Percentiles rank a stretch among this genome's conserved stretches.
phyloP scores from a whole-genome alignment of 2,113 vertebrate species.

The Scatophagus argus region DNA sequence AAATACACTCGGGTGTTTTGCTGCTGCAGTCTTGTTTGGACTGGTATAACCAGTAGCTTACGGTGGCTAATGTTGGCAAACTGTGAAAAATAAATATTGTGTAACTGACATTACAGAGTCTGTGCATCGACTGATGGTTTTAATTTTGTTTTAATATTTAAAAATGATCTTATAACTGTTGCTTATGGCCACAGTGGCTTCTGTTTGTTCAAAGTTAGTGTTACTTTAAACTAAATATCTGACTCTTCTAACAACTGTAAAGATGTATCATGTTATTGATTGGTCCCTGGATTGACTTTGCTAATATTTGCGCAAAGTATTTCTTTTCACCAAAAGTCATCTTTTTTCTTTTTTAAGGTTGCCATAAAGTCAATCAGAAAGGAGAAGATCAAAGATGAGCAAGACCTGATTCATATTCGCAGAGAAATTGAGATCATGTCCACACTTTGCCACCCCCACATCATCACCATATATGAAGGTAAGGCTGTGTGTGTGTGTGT shows the following conservation, averaged over 20 bases:
- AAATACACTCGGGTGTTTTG: not conserved
- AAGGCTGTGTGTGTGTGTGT: conserved; percentile 10
- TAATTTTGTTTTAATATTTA: not conserved
- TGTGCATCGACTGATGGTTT: not conserved
- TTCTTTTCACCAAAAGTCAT: not conserved
- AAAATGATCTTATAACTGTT: not conserved
- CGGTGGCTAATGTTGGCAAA: not conserved
- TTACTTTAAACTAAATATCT: not conserved
- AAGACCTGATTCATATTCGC: conserved; percentile 94
- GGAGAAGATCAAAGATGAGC: conserved; percentile 95
- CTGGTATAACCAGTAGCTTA: not conserved
- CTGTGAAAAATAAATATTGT: not conserved
- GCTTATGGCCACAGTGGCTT: not conserved
- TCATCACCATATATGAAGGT: conserved; percentile 98
- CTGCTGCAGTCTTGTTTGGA: not conserved
- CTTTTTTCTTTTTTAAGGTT: conserved; percentile 82
- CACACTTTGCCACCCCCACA: conserved; percentile 95
- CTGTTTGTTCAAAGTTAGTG: not conserved
- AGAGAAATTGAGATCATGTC: conserved; percentile 99
- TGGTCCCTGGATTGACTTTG: not conserved
- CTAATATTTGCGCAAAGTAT: not conserved
- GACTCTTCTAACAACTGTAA: not conserved
- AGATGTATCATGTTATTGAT: not conserved
- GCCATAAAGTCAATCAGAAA: conserved; percentile 98
- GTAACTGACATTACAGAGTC: not conserved